Conservation (phyloP, 2,888 invertebrate genomes). For the Cerceris ruficornis region DNA sequence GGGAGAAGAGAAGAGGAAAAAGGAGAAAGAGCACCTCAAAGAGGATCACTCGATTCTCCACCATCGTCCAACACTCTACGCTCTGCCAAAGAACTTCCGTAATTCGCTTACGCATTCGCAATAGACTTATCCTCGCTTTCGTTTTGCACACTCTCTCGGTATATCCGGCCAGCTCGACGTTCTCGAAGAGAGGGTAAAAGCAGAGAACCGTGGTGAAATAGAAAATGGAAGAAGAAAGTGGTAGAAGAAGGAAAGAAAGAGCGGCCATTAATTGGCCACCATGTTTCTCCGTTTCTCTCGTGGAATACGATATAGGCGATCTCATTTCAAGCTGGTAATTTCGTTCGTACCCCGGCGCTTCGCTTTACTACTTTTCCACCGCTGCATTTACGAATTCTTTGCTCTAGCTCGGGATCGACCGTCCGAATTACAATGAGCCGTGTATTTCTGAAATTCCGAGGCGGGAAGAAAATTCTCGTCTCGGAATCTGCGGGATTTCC, state of each 20-base stretch:
- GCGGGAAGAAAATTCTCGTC: not conserved
- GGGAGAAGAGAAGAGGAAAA: constrained; percentile 11
- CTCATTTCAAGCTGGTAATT: constrained; percentile 25
- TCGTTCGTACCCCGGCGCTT: not conserved
- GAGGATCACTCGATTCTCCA: too few species aligned
- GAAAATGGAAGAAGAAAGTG: constrained; percentile 19
- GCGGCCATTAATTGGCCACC: constrained; percentile 58
- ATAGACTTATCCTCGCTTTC: constrained; percentile 62
- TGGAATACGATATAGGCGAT: constrained; percentile 9
- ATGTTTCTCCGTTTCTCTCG: constrained; percentile 16
- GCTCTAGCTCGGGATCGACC: not conserved
- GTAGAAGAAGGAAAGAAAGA: constrained; percentile 23
- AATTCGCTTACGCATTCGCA: constrained; percentile 76
- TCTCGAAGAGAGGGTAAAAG: constrained; percentile 29
- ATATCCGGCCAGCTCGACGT: constrained; percentile 34
- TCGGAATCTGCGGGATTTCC: not conserved
- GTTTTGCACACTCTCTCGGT: constrained; percentile 45
- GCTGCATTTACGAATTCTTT: not conserved
- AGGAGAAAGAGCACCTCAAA: too few species aligned
- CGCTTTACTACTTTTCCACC: constrained; percentile 15
- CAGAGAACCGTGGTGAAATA: constrained; percentile 27
- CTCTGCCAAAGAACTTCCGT: constrained; percentile 68
- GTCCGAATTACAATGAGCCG: not conserved
- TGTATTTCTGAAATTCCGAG: not conserved
- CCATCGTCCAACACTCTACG: constrained; percentile 17